Evolutionary conservation across 1,140 invertebrate species (phyloP), one percentile per base, ranked within the genome.

Genomic region (Notospermus geniculatus): DNA sequence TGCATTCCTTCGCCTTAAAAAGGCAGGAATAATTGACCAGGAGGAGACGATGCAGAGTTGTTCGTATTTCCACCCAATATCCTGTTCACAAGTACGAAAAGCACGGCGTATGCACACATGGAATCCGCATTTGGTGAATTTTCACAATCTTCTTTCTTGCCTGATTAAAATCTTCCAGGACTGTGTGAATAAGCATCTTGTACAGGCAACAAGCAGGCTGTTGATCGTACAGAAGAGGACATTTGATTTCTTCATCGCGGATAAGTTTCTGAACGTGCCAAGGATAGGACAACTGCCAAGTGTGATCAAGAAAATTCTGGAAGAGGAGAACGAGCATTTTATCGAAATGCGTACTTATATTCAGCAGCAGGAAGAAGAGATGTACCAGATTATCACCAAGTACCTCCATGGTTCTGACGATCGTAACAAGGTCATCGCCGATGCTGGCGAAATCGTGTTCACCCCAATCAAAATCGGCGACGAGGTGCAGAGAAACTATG

Each of bases 181-280:
- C 4, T 23, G 19, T 23, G 46, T 19, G 4, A 50, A 50, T 50
- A 19, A 27, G n/a, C 46, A 23, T 9, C 46, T 50, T 23, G 5
- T 23, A n/a, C 46, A 50, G 19, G 46, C 46, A 4, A 27, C 25
- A 19, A 23, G n/a, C 4, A 50, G 46, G 25, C n/a, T 50, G n/a
- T 23, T 23, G n/a, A 19, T n/a, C 46, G 25, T 50, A 9, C 46
- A 50, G 25, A 50, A 50, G n/a, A 19, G 46, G n/a, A 27, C 46
- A n/a, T 50, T 50, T 27, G 46, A 50, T 50, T 50, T 50, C 46
- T 50, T 19, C 25, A 50, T 50, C n/a, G n/a, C 46, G 25, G 46
- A 50, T 27, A 50, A 27, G 25, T 50, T 50, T 50, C n/a, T 50
- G 9, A 50, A 50, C n/a, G n/a, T 50, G 46, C 25, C 46, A 23